Evolutionary conservation across 2,113 vertebrate genomes (phyloP).

Genomic region (Macquaria ambigua): DNA sequence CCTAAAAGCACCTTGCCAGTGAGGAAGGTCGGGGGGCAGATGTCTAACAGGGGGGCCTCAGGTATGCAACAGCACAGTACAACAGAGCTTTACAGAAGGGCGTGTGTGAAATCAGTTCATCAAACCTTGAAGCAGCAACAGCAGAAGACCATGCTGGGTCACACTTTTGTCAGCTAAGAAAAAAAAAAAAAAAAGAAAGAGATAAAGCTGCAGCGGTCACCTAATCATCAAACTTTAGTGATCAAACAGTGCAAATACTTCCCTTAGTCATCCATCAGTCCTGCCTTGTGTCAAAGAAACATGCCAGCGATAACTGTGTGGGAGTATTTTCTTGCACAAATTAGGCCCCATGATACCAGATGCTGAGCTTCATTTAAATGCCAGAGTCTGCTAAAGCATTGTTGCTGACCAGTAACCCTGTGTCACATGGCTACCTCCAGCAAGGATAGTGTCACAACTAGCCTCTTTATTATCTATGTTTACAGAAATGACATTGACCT

Average conservation of each 20-base stretch:
- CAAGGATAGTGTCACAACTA: neutral
- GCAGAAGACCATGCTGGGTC: fast-evolving
- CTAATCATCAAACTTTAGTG: neutral
- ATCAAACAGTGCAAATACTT: neutral
- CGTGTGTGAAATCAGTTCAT: constrained; percentile 3
- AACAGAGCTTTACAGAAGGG: neutral
- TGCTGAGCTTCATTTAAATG: constrained; percentile 50
- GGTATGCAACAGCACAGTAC: constrained; percentile 2
- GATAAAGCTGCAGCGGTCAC: neutral
- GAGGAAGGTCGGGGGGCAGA: constrained; percentile 46
- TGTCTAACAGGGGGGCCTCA: constrained; percentile 20
- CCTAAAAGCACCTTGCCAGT: constrained; percentile 37
- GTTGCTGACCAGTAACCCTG: constrained; percentile 26
- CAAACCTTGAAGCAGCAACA: constrained; percentile 10
- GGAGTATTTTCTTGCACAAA: constrained; percentile 55
- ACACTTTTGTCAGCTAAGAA: too few species aligned
- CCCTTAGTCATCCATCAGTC: constrained; percentile 12
- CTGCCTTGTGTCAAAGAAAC: constrained; percentile 12
- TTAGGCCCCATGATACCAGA: constrained; percentile 49
- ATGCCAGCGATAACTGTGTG: constrained; percentile 24
- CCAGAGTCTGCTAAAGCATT: neutral
- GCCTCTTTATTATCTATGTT: constrained; percentile 3
- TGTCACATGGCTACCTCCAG: constrained; percentile 19
- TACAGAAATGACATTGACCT: neutral
- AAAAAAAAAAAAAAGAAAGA: neutral